Percentiles rank a stretch among this genome's conserved stretches.
Evolutionary conservation across 2,113 vertebrate genomes (phyloP).

Genomic region (Calyptommatus sinebrachiatus): DNA sequence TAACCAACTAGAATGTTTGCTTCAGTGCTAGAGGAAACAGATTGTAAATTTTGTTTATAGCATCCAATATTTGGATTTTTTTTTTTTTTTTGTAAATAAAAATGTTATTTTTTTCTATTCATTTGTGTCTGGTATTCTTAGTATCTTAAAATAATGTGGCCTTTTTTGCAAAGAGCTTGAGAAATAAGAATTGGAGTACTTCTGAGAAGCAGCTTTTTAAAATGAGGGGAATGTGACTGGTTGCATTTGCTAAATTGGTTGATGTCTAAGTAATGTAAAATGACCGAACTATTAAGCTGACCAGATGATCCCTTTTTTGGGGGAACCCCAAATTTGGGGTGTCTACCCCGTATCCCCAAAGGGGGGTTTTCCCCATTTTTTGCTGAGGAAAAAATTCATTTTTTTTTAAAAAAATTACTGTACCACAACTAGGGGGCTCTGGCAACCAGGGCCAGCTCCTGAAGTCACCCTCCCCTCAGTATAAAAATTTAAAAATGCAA

Average conservation of each 20-base stretch:
- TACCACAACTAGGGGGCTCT: too few relatives aligned
- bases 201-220: constrained; percentile 57
- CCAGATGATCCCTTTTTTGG: too few relatives aligned
- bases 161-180: constrained; percentile 36
- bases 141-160: constrained; percentile 55
- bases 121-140: constrained; percentile 73
- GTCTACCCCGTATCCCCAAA: too few relatives aligned
- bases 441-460: too few relatives aligned
- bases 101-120: constrained; percentile 86
- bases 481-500: too few relatives aligned
- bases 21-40: constrained; percentile 75
- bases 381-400: too few relatives aligned
- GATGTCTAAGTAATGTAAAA: neutral
- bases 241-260: constrained; percentile 61
- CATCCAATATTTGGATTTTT: constrained; percentile 88
- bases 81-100: constrained; percentile 82
- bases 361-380: too few relatives aligned
- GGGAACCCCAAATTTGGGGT: too few relatives aligned
- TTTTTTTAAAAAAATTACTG: too few relatives aligned
- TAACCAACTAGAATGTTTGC: constrained; percentile 58
- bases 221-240: constrained; percentile 43
- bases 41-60: constrained; percentile 89
- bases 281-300: neutral
- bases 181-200: constrained; percentile 51
- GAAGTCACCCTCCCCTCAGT: too few relatives aligned